Conservation (phyloP, 2,797 vertebrate species). For the Pteronotus mesoamericanus region DNA sequence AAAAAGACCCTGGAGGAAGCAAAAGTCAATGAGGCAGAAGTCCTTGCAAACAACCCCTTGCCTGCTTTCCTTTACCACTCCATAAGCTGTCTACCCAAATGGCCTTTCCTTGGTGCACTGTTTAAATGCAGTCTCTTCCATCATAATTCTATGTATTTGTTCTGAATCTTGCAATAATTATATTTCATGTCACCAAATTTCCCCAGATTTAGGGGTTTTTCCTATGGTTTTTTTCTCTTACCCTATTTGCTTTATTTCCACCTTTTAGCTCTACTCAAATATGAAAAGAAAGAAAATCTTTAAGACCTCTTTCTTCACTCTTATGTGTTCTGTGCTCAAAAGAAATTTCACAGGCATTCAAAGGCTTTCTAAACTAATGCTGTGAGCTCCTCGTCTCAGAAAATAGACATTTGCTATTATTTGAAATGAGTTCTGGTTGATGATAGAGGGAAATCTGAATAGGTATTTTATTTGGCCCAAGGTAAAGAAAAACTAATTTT, state of each 20-base stretch:
- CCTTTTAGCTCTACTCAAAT: not conserved
- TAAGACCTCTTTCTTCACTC: not conserved
- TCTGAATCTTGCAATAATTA: not conserved
- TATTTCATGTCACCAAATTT: not conserved
- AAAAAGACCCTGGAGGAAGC: constrained; percentile 66
- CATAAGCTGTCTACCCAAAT: not conserved
- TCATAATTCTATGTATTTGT: not conserved
- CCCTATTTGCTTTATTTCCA: not conserved
- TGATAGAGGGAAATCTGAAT: not conserved
- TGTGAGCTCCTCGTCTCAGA: not conserved
- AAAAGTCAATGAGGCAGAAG: constrained; percentile 70
- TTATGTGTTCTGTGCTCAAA: not conserved
- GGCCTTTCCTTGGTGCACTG: not conserved
- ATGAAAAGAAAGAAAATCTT: not conserved
- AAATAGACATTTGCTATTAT: not conserved
- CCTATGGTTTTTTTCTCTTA: not conserved
- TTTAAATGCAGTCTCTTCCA: not conserved
- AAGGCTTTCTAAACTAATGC: not conserved
- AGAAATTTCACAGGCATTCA: not conserved
- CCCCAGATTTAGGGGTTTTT: not conserved
- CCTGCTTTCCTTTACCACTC: not conserved
- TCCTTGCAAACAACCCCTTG: constrained; percentile 66
- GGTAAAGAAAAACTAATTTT: not conserved
- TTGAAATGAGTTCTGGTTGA: not conserved
- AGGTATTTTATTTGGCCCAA: not conserved